Percentiles rank a stretch among this genome's conserved stretches.
These are phyloP conservation scores for Pristis pectinata DNA, from an alignment of 2,797 vertebrate genomes.

Conservation along the genomic window DNA sequence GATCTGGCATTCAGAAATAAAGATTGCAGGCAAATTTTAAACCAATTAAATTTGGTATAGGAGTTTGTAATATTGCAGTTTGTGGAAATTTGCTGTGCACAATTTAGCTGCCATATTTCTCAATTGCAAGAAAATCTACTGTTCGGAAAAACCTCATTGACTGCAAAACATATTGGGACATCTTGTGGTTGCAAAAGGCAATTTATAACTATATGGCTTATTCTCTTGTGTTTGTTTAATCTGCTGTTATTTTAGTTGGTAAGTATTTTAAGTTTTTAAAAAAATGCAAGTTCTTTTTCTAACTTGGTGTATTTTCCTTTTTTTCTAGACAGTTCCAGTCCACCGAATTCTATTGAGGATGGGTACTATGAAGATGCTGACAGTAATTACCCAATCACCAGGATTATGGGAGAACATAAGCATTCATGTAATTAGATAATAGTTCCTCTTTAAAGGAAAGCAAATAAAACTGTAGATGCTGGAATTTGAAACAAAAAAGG, in stretches of 20 bases:
- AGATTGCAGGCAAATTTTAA: neutral
- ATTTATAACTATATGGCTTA: neutral
- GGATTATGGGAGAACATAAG: slow-evolving; percentile 80
- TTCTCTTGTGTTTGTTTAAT: neutral
- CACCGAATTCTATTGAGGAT: slow-evolving; percentile 83
- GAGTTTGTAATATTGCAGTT: neutral
- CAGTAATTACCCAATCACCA: slow-evolving; percentile 81
- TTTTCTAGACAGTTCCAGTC: slow-evolving; percentile 74
- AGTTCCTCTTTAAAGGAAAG: neutral
- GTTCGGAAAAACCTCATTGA: neutral
- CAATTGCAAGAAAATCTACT: neutral
- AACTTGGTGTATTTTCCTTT: slow-evolving; percentile 40
- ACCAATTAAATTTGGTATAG: neutral
- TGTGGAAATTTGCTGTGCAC: neutral
- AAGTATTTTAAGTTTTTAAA: neutral
- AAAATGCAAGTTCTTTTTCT: neutral
- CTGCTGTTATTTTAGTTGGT: neutral
- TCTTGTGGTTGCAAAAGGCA: neutral
- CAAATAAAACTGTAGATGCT: too few relatives aligned
- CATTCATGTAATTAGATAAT: slow-evolving; percentile 62
- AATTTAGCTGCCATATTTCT: neutral
- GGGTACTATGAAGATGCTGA: slow-evolving; percentile 96
- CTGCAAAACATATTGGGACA: neutral
- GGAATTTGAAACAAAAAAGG: too few relatives aligned
- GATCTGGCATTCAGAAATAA: neutral